Conservation (phyloP, 2,113 vertebrate species). For the Morone saxatilis region DNA sequence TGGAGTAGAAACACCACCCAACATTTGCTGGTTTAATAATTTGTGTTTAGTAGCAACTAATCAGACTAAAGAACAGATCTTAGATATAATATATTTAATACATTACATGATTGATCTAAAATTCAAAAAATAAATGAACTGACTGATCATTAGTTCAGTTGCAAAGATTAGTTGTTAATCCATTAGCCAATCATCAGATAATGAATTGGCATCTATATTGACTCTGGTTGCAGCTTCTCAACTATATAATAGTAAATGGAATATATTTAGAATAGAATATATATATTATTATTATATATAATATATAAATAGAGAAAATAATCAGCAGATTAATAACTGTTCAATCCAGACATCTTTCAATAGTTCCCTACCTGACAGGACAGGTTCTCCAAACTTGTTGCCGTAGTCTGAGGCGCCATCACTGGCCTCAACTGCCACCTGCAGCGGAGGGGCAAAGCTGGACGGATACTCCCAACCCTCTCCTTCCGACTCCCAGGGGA, state of each 20-base stretch:
- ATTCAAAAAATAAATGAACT: background rate
- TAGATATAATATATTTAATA: background rate
- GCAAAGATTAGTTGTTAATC: background rate
- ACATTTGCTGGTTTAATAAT: no score
- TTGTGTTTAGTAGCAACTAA: background rate
- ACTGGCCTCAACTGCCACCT: slow-evolving; percentile 93
- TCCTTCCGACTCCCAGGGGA: slow-evolving; percentile 93
- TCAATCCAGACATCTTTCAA: background rate
- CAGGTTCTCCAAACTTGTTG: slow-evolving; percentile 95
- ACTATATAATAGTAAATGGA: background rate
- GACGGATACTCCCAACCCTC: slow-evolving; percentile 86
- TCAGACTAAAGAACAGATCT: background rate
- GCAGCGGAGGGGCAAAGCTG: slow-evolving; percentile 90
- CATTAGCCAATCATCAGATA: background rate
- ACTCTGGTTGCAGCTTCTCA: background rate
- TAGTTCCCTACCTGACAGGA: slow-evolving; percentile 86
- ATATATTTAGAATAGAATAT: background rate
- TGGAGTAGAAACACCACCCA: no score
- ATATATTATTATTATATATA: no score
- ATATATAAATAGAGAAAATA: background rate
- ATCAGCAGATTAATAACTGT: background rate
- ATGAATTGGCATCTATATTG: background rate
- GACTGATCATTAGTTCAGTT: background rate
- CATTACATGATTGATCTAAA: background rate
- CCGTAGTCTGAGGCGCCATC: slow-evolving; percentile 94